Base-by-base conservation (phyloP, 2,113 vertebrate species). In the Cavia aperea region DNA sequence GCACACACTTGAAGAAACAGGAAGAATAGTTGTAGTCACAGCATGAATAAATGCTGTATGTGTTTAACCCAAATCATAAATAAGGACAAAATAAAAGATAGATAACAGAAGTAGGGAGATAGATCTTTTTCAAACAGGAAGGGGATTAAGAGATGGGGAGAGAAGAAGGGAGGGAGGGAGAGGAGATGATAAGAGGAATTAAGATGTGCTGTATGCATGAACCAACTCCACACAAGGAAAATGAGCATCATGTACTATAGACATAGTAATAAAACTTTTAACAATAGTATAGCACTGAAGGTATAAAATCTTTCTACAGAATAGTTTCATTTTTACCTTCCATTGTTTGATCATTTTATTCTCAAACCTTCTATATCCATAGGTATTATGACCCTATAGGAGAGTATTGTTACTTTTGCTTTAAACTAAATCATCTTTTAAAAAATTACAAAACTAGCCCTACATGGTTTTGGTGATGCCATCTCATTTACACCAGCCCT, bases 351-450 rank as follows among this genome's bases (percentile, higher is more conserved):
- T 75, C 46, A 91, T 79, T 36, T 87, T 66, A 14, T 54, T 92
- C 51, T 63, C 63, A 92, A 90, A 54, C 21, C 91, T 75, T 93
- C 93, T 79, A 75, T 68, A 92, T 90, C 54, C 51, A 79, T 12
- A 33, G 68, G 51, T 93, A 56, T 60, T 89, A 78, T 86, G 36
- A 39, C 7, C 29, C 36, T 51, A 81, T 70, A 54, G 65, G 43
- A 49, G 3, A 86, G 49, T 73, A 26, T 58, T 92, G 54, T 66
- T 68, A n/a, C 75, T 91, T 95, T 94, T 85, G 46, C 66, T 78
- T 94, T 86, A 88, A 86, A 85, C 39, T 83, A 51, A 87, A 46
- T 85, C 81, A 75, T 84, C 31, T 92, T 90, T 83, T 18, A 1
- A 0, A n/a, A 63, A 58, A 3, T 23, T 39, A 24, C 6, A 43